Conservation (phyloP, 2,797 vertebrate species). For the Halcyon smyrnensis region DNA sequence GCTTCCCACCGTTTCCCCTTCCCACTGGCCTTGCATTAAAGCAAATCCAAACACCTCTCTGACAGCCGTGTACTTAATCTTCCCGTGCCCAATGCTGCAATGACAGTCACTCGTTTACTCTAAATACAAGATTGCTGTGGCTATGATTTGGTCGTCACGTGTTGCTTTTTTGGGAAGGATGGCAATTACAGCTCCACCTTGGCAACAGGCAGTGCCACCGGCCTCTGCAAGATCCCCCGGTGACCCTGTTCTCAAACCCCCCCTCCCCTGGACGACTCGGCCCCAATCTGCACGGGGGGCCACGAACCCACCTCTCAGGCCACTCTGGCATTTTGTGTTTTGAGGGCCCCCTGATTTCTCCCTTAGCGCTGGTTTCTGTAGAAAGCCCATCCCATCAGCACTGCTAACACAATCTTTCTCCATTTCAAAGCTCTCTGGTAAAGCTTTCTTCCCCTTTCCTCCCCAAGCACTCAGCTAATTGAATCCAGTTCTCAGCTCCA, state of each 20-base stretch:
- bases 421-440: neutral
- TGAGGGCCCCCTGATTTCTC: neutral
- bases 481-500: neutral
- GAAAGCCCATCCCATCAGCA: neutral
- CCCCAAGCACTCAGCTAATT: neutral
- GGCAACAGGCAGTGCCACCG: neutral
- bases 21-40: neutral
- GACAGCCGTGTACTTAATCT: neutral
- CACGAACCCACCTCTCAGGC: neutral
- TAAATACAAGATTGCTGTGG: neutral
- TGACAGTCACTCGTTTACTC: slow-evolving; percentile 21
- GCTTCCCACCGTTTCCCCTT: neutral
- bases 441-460: neutral
- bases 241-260: accelerated
- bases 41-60: neutral
- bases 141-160: neutral
- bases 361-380: neutral
- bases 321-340: neutral
- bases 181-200: neutral
- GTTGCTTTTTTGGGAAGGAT: slow-evolving; percentile 30
- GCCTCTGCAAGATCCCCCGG: neutral
- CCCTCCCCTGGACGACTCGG: neutral
- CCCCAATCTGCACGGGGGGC: neutral
- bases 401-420: neutral
- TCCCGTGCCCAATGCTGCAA: neutral